Conservation (phyloP, 2,888 invertebrate species). For the Notocelia uddmanniana region DNA sequence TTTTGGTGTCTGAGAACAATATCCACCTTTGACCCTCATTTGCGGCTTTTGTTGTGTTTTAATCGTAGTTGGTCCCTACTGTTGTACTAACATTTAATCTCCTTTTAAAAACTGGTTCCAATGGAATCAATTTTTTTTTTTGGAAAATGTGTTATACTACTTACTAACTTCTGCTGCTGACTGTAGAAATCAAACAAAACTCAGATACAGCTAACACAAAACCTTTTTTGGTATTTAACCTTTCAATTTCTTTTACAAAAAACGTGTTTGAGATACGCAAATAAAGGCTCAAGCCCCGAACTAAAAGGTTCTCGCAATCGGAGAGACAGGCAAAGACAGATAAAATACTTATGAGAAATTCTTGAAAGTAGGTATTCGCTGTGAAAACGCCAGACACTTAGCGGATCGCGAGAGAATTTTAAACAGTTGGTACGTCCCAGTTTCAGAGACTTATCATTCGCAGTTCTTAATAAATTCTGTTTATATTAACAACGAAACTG, state of each 20-base stretch:
- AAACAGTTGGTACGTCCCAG: constrained; percentile 44
- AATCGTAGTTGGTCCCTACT: too few species aligned
- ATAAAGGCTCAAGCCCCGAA: constrained; percentile 41
- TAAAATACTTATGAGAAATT: constrained; percentile 46
- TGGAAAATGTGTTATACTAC: too few species aligned
- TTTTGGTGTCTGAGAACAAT: too few species aligned
- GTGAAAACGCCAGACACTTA: constrained; percentile 44
- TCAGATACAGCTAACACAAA: constrained; percentile 34
- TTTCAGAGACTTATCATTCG: constrained; percentile 43
- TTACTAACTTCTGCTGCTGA: too few species aligned
- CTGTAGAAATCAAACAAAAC: constrained; percentile 40
- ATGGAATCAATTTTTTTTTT: too few species aligned
- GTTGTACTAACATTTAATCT: too few species aligned
- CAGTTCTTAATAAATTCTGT: constrained; percentile 46
- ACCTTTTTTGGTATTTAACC: constrained; percentile 33
- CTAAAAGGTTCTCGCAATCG: constrained; percentile 43
- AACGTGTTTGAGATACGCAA: constrained; percentile 45
- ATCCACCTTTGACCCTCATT: too few species aligned
- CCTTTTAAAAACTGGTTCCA: too few species aligned
- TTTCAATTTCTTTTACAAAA: constrained; percentile 41
- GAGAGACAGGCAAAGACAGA: constrained; percentile 45
- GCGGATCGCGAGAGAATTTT: constrained; percentile 47
- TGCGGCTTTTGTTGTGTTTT: too few species aligned
- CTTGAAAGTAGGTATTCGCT: constrained; percentile 43
- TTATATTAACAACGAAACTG: constrained; percentile 45